Evolutionary conservation across 2,797 vertebrate genomes (phyloP), one percentile per base, ranked within the genome.

Genomic region (Florisuga fusca): DNA sequence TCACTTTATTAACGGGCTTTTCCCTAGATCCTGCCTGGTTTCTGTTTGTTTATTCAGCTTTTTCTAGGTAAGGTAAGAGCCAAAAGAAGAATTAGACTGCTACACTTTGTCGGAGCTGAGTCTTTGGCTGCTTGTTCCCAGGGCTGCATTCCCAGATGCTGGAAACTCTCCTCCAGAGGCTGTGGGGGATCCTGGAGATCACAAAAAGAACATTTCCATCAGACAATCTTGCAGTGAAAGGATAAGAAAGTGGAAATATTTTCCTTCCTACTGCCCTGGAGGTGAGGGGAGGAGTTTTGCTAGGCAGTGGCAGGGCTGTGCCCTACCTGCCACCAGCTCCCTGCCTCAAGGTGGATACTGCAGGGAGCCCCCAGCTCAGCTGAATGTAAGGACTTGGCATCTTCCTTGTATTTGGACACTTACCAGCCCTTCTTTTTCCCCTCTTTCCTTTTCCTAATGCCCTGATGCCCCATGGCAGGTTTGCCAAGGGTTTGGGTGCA

Each of bases 1-100:
- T 36, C 64, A 20, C 48, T 89, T 69, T 43, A 55, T 13, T 33
- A 57, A 63, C 0, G 1, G 26, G 48, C 79, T 50, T 93, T 96
- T 86, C 54, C 61, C 74, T 53, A 69, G 23, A 4, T 50, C 15
- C 85, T 78, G 68, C n/a, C 66, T 0, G 0, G 36, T 58, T 63
- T 66, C 27, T 87, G 58, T 69, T 82, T 63, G 81, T 76, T 88
- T 88, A 63, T 71, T 91, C 90, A 86, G 73, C 71, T 71, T 82
- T 73, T 61, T 36, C 89, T 51, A 10, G 26, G 79, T 17, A 36
- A 85, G 66, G 59, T 23, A 31, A 51, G 78, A 93, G 88, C 87
- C 92, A 80, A 53, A 31, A 75, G 78, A 76, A 90, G 86, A 84
- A 76, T 57, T 33, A 33, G 76, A 46, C 87, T 92, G 91, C 86